Base-by-base conservation (phyloP, 2,113 vertebrate species). In the Micronisus gabar region DNA sequence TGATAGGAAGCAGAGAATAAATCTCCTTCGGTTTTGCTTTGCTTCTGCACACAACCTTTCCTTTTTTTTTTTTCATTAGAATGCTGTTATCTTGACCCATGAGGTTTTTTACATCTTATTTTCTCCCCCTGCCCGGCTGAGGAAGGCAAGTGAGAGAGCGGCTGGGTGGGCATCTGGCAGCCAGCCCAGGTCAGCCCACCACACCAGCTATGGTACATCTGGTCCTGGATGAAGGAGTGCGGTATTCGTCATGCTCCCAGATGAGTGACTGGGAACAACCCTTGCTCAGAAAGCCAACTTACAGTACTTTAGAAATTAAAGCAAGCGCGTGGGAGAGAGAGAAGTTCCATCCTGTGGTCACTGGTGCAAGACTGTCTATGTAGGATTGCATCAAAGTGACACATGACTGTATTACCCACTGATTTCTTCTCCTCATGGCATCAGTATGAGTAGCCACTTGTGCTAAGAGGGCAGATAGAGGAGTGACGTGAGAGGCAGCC, bases 131-230 rank as follows among this genome's bases (percentile, higher is more conserved):
- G 23, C 59, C 40, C 67, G 76, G 29, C 45, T 83, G 67, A 76
- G 62, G 29, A 38, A 8, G 4, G 8, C 6, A 6, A 48, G 12
- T n/a, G 25, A 63, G 15, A 40, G 8, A 56, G 36, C 8, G 3
- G 63, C 19, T 89, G 71, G 18, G 4, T 32, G 22, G n/a, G 12
- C 0, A 0, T 11, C 13, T 27, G 25, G 23, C 1, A 3, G 29
- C 8, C 41, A 80, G 26, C 6, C 52, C 45, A 71, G 5, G 16
- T 72, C 67, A 86, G 52, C 26, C 6, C 41, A 83, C 21, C 25
- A 59, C 50, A 48, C 47, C 34, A 88, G n/a, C 27, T 58, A 36
- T 43, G 34, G 29, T 48, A 48, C 21, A 22, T 65, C 48, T 79
- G 19, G 10, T 48, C 62, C 58, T 27, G 38, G 43, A 65, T 40